Percentiles rank a stretch among this genome's conserved stretches.
phyloP scores from a whole-genome alignment of 2,797 vertebrate genomes.

The Spatula clypeata region DNA sequence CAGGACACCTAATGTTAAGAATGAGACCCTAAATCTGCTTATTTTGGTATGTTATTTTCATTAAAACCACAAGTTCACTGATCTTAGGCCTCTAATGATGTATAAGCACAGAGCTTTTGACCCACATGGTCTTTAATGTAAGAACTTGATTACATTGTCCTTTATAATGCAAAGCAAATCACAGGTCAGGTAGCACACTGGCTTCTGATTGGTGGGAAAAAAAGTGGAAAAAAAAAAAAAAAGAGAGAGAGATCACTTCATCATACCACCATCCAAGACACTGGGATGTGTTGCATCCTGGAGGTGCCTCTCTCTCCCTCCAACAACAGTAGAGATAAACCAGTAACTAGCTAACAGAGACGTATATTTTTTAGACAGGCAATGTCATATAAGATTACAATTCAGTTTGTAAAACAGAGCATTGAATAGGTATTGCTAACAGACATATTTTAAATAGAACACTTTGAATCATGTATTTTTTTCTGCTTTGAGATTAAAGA shows the following conservation, averaged over 20 bases:
- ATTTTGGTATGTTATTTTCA: not conserved
- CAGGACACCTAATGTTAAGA: not conserved
- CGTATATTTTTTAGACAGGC: not conserved
- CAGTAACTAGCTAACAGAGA: not conserved
- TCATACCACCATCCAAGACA: not conserved
- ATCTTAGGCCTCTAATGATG: not conserved
- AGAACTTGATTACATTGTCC: not conserved
- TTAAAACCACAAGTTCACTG: not conserved
- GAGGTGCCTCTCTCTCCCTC: not conserved
- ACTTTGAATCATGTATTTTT: not conserved
- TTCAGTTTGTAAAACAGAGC: not conserved
- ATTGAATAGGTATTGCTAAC: not conserved
- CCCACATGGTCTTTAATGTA: not conserved
- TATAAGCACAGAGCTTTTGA: not conserved
- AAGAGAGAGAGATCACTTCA: not conserved
- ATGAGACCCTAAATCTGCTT: not conserved
- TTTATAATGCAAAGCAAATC: not conserved
- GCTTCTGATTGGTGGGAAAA: not conserved
- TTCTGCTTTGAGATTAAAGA: not conserved
- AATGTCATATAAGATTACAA: not conserved
- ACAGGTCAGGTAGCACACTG: not conserved
- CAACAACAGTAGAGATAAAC: not conserved
- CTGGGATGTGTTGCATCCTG: not conserved
- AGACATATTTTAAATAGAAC: not conserved
- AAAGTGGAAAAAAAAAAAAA: no score